Evolutionary conservation across 1,140 invertebrate genomes (phyloP), one percentile per base, ranked within the genome.

Genomic region (Zaprionus africanus): DNA sequence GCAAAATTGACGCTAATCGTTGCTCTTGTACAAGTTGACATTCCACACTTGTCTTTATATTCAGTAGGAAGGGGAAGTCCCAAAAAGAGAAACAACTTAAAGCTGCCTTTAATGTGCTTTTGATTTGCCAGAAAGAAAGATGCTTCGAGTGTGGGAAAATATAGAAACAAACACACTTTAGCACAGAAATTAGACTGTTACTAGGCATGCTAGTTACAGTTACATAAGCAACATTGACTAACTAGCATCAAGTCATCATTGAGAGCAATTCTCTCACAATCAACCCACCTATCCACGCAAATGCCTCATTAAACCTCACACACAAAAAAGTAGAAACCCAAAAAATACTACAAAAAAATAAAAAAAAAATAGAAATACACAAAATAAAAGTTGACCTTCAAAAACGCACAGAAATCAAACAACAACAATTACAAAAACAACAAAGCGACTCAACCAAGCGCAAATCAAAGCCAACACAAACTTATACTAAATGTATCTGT

Each of bases 381-480:
- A 67, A 81, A 79, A 82, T 75, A 83, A 86, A 88, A 75, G 81
- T 88, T 86, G 83, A 86, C 83, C 83, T 86, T 86, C 83, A 86
- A 78, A 79, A 86, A 86, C 84, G 83, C 84, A 84, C 81, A 79
- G 81, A 84, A 81, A 79, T 81, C 79, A 81, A 84, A 84, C 70
- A 78, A 61, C 76, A 88, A 61, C 76, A 88, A 80, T 64, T 60
- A 68, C 71, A 75, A 74, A 28, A 78, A 75, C 70, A 78, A 78
- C 64, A 78, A 78, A 66, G 67, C 66, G 41, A 79, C 80, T 70
- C 83, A 86, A 58, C 84, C 73, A 83, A 86, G 83, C 83, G 83
- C 68, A 86, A 86, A 86, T 83, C 80, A 76, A 70, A 74, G 26
- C 59, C 56, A 53, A 38, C 7, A 11, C 5, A 66, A n/a, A 61